Evolutionary conservation across 2,113 vertebrate genomes (phyloP), one percentile per base, ranked within the genome.

Genomic region (Aptenodytes forsteri): DNA sequence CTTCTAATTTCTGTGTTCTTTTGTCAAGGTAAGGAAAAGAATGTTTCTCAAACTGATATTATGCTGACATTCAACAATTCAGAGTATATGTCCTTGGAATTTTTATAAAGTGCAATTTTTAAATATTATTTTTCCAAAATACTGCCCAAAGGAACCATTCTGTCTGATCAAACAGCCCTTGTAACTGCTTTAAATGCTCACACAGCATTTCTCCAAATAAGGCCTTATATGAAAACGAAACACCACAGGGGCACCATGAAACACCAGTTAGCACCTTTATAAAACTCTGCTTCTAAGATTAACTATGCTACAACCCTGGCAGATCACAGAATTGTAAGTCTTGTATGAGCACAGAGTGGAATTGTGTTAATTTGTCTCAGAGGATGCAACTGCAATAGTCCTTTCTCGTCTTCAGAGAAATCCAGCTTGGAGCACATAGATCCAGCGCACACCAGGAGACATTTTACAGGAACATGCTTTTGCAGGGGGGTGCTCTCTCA

Each of bases 251-350:
- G 73, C 83, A 66, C 96, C 40, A 58, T 95, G 92, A 97, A 97
- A 97, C 93, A 71, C 81, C 87, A 97, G 87, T 95, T 94, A 94
- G 94, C 91, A 91, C 87, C 96, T 96, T 97, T 95, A 94, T 95
- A 97, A 97, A 95, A 87, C 84, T 89, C 88, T 56, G 62, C 93
- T 96, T 90, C 95, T n/a, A 69, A 92, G 93, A 55, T 73, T 94
- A 95, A 97, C 92, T 96, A 71, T 26, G 61, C 96, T 79, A 4
- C 89, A 97, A n/a, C 88, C 95, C 79, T 91, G 82, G 90, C 64
- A 93, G 95, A 91, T 97, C 97, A 97, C 93, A 90, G 87, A 86
- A 61, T 87, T 69, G 50, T 5, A 89, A 85, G 76, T 30, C 80
- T 49, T 36, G 77, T 78, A 44, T 0, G 16, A 85, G 61, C 65